Conservation (phyloP, 2,113 vertebrate genomes). For the Parus major region DNA sequence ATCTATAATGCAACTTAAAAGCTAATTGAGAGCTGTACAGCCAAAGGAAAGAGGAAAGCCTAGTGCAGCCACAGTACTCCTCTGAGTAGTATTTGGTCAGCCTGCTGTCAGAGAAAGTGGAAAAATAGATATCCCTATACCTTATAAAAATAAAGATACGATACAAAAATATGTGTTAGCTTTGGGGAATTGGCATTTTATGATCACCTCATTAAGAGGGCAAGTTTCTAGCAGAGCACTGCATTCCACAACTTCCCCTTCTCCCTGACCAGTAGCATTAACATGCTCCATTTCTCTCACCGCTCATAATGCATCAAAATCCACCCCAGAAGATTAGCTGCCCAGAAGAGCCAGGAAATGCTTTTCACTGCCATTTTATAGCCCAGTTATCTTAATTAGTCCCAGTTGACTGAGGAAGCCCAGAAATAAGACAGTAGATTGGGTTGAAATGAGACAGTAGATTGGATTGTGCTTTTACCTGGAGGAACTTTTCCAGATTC, state of each 20-base stretch:
- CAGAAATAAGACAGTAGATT: slow-evolving; percentile 16
- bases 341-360: not conserved
- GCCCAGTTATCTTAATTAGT: slow-evolving; percentile 46
- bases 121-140: slow-evolving; percentile 7
- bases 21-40: slow-evolving; percentile 67
- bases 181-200: slow-evolving; percentile 45
- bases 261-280: not conserved
- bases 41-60: slow-evolving; percentile 47
- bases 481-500: not conserved
- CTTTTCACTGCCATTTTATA: slow-evolving; percentile 19
- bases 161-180: slow-evolving; percentile 21
- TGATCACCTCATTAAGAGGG: slow-evolving; percentile 48
- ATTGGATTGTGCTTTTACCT: not conserved
- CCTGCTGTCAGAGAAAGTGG: slow-evolving; percentile 36
- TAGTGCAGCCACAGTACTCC: slow-evolving; percentile 42
- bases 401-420: slow-evolving; percentile 24
- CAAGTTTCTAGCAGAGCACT: slow-evolving; percentile 15
- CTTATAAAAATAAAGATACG: slow-evolving; percentile 21
- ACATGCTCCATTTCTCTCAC: not conserved
- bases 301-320: not conserved
- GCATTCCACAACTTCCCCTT: slow-evolving; percentile 43
- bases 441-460: not conserved
- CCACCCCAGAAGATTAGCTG: slow-evolving; percentile 2
- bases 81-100: slow-evolving; percentile 56
- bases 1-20: slow-evolving; percentile 74